A percentile compares a stretch with the other conserved stretches of the same genome.
phyloP scores from a whole-genome alignment of 2,888 invertebrate genomes.

The Diaperis boleti region DNA sequence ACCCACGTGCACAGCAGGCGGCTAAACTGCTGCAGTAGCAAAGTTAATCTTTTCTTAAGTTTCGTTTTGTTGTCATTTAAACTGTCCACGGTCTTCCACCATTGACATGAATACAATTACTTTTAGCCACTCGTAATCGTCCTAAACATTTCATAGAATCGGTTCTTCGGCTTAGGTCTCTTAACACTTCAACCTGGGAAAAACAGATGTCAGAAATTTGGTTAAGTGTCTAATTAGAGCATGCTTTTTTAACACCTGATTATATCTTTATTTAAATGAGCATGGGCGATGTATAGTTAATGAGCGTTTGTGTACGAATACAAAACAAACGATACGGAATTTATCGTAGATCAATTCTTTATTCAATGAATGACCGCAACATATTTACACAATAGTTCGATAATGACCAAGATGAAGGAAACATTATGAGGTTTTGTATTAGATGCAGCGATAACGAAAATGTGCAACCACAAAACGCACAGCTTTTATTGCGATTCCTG shows the following conservation, averaged over 20 bases:
- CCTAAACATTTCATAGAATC: conserved; percentile 18
- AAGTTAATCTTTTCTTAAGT: conserved; percentile 53
- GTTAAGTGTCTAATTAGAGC: not conserved
- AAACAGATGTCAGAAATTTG: too few relatives aligned
- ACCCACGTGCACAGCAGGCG: conserved; percentile 16
- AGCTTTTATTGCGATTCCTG: conserved; percentile 27
- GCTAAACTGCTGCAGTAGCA: conserved; percentile 46
- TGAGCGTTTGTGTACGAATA: conserved; percentile 45
- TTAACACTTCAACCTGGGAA: not conserved
- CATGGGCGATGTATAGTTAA: conserved; percentile 40
- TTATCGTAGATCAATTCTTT: conserved; percentile 57
- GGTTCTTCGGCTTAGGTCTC: not conserved
- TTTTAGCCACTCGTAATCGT: conserved; percentile 44
- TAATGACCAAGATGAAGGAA: conserved; percentile 63
- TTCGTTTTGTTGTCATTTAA: conserved; percentile 57
- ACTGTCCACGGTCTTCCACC: conserved; percentile 56
- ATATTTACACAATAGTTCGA: conserved; percentile 60
- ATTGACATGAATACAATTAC: conserved; percentile 51
- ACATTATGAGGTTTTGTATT: conserved; percentile 59
- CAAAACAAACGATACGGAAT: conserved; percentile 51
- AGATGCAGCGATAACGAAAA: conserved; percentile 56
- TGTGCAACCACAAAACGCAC: conserved; percentile 55
- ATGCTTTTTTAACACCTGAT: not conserved
- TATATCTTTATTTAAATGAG: conserved; percentile 17
- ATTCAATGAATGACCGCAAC: conserved; percentile 56